Base-by-base conservation (phyloP, 2,113 vertebrate genomes). In the Campylomormyrus numenius region DNA sequence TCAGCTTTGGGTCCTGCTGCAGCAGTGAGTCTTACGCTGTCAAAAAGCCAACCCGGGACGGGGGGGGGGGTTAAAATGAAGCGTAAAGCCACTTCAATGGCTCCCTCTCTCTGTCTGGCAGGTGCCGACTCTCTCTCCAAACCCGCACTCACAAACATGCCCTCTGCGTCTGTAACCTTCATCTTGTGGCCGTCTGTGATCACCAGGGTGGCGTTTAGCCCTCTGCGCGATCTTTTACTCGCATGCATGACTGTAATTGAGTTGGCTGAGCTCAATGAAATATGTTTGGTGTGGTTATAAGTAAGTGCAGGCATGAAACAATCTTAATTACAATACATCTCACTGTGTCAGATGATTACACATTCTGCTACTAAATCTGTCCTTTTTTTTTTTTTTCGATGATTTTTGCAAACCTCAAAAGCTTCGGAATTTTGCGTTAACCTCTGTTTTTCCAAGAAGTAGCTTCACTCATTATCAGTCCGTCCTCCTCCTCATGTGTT, bases 151-250 rank as follows among this genome's bases (percentile, higher is more conserved):
- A 24, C 56, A 46, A 53, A 66, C 56, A 62, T 24, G 9, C 50
- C 27, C 49, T 21, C 74, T 21, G 15, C 27, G 17, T 11, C 87
- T 45, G 56, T 45, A 58, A 35, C 42, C 13, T 39, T 42, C 21
- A 11, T 88, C 35, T 42, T 45, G 31, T 88, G 87, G 87, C 53
- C 8, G 53, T 62, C 35, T 56, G 27, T 39, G 52, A 45, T n/a
- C 8, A 24, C 35, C 87, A 45, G 87, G 56, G 17, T 15, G 17
- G 35, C 4, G 53, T 88, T 88, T 24, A 49, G 87, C 39, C 52
- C 45, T 88, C 90, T 86, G 8, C 58, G 48, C n/a, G 31, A 49
- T 49, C 91, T 83, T 50, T 90, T 42, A 39, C 45, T 58, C 4
- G 11, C 19, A 27, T 27, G 84, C 46, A 10, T n/a, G 21, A 27